Base-by-base conservation (phyloP, 1,140 invertebrate genomes). In the Micrasema minimum region DNA sequence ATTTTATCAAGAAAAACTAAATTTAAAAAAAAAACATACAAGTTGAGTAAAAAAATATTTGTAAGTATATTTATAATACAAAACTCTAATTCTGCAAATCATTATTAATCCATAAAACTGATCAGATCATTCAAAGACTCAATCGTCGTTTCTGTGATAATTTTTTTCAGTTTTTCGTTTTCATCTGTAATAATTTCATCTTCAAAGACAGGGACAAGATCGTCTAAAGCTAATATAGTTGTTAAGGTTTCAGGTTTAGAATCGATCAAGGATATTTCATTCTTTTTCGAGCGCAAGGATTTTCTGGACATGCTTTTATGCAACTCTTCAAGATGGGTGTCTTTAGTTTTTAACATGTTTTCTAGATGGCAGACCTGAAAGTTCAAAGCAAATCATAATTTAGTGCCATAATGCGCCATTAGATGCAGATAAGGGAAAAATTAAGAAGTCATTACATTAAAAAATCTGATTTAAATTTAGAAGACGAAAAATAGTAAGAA, bases 251-350 rank as follows among this genome's bases (percentile, higher is more conserved):
- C 59, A 2, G 59, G 41, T 20, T 64, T 64, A 1, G 46, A 18
- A 23, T 66, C 64, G 11, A 66, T 66, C 31, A 66, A 22, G 1
- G 48, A 53, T 43, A 64, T 26, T 48, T 69, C 66, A 48, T 59
- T 51, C 37, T 67, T 64, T 20, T 51, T 69, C 9, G 48, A 53
- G 10, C 50, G 51, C 11, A 62, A 31, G 55, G 23, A 62, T 66
- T 73, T 73, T 16, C 53, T 61, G 41, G 45, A 64, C 35, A 69
- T 45, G 22, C 61, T 38, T 31, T 70, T 73, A 22, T 62, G 76
- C 57, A 90, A 78, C 71, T 89, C 87, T 0, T 83, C 80, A 61
- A 90, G 89, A 22, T 85, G 82, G 69, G 87, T 83, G 45, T 87
- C 81, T 76, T 88, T 89, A 0, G 87, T 72, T 41, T 82, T 81